Evolutionary conservation across 2,113 vertebrate species (phyloP).

Genomic region (Bubo scandiacus): DNA sequence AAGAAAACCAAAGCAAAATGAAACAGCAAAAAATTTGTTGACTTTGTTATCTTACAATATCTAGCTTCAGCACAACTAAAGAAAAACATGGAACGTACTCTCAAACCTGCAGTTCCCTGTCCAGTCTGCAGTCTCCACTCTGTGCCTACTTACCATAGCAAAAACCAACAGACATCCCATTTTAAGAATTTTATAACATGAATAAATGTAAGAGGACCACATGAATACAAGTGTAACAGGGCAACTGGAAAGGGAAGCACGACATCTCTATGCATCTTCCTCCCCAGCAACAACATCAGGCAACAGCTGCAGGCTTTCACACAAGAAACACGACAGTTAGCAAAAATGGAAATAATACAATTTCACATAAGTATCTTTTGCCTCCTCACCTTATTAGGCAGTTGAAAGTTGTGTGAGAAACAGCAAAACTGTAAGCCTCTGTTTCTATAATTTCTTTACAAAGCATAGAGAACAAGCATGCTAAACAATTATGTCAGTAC

Average conservation of each 20-base stretch:
- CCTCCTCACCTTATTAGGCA: not conserved
- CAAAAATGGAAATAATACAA: not conserved
- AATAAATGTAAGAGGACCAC: not conserved
- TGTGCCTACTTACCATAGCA: not conserved
- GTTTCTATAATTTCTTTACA: not conserved
- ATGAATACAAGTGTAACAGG: not conserved
- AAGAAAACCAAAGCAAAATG: not conserved
- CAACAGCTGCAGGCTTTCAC: not conserved
- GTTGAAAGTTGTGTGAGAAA: not conserved
- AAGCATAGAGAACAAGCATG: not conserved
- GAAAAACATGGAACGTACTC: not conserved
- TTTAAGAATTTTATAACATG: not conserved
- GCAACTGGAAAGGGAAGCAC: not conserved
- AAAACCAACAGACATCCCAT: not conserved
- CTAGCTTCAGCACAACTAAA: not conserved
- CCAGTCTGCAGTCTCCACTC: not conserved
- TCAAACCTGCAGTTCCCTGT: not conserved
- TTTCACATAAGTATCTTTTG: not conserved
- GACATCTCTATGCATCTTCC: not conserved
- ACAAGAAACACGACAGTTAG: not conserved
- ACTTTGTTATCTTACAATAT: not conserved
- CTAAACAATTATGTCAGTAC: constrained; percentile 24
- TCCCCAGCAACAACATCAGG: not conserved
- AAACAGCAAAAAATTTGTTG: not conserved
- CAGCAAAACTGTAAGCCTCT: not conserved